Evolutionary conservation across 1,140 invertebrate species (phyloP).

Genomic region (Drosophila pandora): DNA sequence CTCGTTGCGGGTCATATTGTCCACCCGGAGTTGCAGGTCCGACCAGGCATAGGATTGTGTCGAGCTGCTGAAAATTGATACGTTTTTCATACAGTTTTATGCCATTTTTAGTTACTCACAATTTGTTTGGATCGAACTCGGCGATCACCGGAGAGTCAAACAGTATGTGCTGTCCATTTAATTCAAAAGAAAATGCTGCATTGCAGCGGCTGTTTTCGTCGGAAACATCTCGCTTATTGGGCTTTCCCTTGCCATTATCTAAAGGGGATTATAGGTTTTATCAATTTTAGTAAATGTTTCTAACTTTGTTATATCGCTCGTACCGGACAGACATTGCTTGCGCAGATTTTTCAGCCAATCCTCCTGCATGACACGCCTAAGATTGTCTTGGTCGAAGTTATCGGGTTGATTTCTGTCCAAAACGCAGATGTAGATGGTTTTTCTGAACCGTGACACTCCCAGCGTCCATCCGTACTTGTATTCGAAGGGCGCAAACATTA

Average conservation of each 20-base stretch:
- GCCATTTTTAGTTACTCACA: constrained; percentile 14
- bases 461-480: constrained; percentile 40
- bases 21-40: constrained; percentile 43
- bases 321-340: constrained; percentile 26
- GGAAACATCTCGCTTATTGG: background rate
- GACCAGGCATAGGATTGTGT: constrained; percentile 5
- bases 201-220: constrained; percentile 15
- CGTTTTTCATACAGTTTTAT: too few species aligned
- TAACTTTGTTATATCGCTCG: background rate
- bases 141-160: constrained; percentile 57
- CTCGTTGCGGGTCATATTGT: constrained; percentile 46
- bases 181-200: constrained; percentile 28
- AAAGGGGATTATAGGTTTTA: background rate
- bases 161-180: constrained; percentile 8
- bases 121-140: constrained; percentile 1
- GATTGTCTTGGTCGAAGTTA: constrained; percentile 11
- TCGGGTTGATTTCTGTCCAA: background rate
- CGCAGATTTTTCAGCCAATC: constrained; percentile 32
- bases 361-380: background rate
- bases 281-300: too few species aligned
- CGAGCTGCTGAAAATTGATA: too few species aligned
- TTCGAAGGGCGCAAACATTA: constrained; percentile 60
- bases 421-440: constrained; percentile 52
- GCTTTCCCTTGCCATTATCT: constrained; percentile 4
- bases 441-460: constrained; percentile 38